Conservation (phyloP, 2,797 vertebrate genomes). For the Myotis planiceps region DNA sequence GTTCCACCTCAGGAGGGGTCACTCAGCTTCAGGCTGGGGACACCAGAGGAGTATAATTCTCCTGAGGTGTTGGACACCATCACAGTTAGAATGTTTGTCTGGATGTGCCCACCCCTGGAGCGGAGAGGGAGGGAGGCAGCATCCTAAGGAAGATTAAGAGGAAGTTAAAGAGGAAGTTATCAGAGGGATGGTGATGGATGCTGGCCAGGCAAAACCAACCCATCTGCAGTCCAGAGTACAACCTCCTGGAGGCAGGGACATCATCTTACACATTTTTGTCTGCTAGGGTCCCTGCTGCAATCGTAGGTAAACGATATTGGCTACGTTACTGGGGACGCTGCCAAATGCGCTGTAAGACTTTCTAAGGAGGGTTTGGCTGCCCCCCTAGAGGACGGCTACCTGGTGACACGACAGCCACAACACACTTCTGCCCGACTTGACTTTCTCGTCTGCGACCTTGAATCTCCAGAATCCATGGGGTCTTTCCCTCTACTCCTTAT, state of each 20-base stretch:
- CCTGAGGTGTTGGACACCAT: background rate
- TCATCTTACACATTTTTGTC: background rate
- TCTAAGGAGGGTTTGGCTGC: background rate
- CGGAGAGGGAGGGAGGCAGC: background rate
- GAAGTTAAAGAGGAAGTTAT: background rate
- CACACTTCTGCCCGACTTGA: background rate
- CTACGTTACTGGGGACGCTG: background rate
- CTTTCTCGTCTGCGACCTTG: background rate
- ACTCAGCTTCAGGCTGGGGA: background rate
- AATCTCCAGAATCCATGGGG: background rate
- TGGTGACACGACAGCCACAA: background rate
- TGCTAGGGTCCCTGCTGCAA: background rate
- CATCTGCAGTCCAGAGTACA: background rate
- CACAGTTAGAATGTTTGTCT: background rate
- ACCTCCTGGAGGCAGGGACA: background rate
- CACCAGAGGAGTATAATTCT: background rate
- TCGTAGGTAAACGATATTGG: background rate
- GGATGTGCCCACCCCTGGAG: background rate
- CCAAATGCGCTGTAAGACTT: background rate
- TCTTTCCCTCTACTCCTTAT: background rate
- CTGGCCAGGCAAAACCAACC: background rate
- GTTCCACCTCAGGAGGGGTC: background rate
- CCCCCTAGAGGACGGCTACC: background rate
- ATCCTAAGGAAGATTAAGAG: background rate
- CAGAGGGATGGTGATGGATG: background rate